Evolutionary conservation across 2,113 vertebrate species (phyloP).

Genomic region (Pangasianodon gigas): DNA sequence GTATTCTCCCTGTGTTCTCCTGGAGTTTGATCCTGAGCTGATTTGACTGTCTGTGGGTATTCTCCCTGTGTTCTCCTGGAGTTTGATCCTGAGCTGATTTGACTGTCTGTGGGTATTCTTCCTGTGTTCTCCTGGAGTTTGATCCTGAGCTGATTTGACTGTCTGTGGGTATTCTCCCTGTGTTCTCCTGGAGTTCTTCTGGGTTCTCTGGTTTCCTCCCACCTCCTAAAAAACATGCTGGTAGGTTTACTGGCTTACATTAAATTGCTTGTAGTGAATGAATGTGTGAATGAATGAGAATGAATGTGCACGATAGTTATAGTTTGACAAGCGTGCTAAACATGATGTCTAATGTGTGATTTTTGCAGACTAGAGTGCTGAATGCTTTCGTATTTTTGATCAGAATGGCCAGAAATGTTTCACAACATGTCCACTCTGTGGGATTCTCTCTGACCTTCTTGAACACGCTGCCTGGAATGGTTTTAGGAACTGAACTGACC

Average conservation of each 20-base stretch:
- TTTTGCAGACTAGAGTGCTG: background rate
- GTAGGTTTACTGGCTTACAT: background rate
- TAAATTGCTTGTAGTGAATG: background rate
- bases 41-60: background rate
- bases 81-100: too few relatives aligned
- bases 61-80: background rate
- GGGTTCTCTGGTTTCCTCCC: background rate
- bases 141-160: too few relatives aligned
- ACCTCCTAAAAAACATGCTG: background rate
- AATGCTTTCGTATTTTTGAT: background rate
- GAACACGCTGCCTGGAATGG: slow-evolving; percentile 32
- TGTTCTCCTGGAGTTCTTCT: background rate
- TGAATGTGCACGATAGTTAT: background rate
- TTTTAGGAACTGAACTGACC: slow-evolving; percentile 18
- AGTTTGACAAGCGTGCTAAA: background rate
- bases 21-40: too few relatives aligned
- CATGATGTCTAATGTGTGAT: background rate
- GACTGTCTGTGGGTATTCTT: too few relatives aligned
- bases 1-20: too few relatives aligned
- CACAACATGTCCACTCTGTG: background rate
- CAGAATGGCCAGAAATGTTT: background rate
- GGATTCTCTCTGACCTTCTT: background rate
- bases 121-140: too few relatives aligned
- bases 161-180: too few relatives aligned
- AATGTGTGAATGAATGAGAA: background rate